Evolutionary conservation across 1,140 invertebrate genomes (phyloP).

Genomic region (Drosophila serrata): DNA sequence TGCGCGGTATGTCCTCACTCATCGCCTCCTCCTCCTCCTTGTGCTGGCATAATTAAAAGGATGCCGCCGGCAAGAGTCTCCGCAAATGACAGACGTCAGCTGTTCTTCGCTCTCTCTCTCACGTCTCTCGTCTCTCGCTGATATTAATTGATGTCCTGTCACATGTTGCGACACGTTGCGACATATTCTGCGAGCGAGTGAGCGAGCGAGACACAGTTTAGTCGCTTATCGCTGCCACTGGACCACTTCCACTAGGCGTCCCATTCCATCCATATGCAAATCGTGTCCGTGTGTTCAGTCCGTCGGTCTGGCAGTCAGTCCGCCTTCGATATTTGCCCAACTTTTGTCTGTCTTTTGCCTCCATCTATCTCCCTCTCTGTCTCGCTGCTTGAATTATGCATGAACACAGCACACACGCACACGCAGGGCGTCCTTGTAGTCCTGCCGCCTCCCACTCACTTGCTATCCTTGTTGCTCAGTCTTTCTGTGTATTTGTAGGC

Average conservation of each 20-base stretch:
- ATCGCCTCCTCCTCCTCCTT: neutral
- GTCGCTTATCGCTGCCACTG: slow-evolving; percentile 50
- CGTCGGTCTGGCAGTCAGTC: slow-evolving; percentile 19
- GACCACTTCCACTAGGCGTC: neutral
- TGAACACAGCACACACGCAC: slow-evolving; percentile 55
- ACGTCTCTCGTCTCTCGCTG: slow-evolving; percentile 6
- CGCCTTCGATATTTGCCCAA: slow-evolving; percentile 66
- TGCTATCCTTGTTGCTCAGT: neutral
- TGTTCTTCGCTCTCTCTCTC: slow-evolving; percentile 11
- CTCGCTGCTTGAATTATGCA: slow-evolving; percentile 69
- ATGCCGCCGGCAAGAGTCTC: slow-evolving; percentile 24
- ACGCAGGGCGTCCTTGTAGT: slow-evolving; percentile 70
- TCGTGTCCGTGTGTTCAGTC: slow-evolving; percentile 32
- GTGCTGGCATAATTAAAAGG: slow-evolving; percentile 32
- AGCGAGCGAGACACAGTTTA: slow-evolving; percentile 18
- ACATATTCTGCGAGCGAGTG: neutral
- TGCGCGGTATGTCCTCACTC: slow-evolving; percentile 49
- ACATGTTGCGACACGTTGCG: slow-evolving; percentile 14
- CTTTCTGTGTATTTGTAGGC: neutral
- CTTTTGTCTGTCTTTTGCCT: slow-evolving; percentile 55
- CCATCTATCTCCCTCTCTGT: neutral
- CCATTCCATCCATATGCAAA: slow-evolving; percentile 47
- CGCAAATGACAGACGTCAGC: slow-evolving; percentile 46
- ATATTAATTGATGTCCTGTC: slow-evolving; percentile 62
- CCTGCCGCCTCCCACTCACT: slow-evolving; percentile 1